phyloP scores from a whole-genome alignment of 1,140 invertebrate genomes.

The Meloidogyne exigua region DNA sequence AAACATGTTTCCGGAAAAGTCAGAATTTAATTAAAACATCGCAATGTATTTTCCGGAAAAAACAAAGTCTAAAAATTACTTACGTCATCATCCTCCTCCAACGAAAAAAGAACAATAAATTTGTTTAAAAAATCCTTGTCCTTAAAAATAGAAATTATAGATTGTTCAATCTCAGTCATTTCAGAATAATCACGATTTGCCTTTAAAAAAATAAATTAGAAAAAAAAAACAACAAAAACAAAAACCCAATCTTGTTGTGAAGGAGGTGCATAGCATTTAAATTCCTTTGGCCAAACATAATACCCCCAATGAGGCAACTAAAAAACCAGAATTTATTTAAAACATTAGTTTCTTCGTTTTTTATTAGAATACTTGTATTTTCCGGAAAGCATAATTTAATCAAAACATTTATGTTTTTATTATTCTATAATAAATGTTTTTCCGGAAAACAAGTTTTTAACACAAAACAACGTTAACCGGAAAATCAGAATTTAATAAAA shows the following conservation, averaged over 20 bases:
- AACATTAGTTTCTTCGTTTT: too few relatives aligned
- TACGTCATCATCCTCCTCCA: constrained; percentile 80
- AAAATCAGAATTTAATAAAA: not conserved
- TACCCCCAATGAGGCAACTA: constrained; percentile 75
- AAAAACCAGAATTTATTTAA: not conserved
- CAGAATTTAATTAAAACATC: not conserved
- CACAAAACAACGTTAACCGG: not conserved
- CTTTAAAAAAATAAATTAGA: constrained; percentile 1
- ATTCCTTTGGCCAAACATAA: constrained; percentile 77
- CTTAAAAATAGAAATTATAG: constrained; percentile 74
- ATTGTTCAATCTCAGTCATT: constrained; percentile 66
- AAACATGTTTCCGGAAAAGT: not conserved
- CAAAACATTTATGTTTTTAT: too few relatives aligned
- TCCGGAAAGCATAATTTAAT: too few relatives aligned
- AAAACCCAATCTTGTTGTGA: constrained; percentile 68
- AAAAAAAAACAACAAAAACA: not conserved
- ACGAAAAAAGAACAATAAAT: constrained; percentile 72
- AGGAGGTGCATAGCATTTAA: constrained; percentile 71
- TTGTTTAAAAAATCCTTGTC: constrained; percentile 73
- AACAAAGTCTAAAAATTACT: not conserved
- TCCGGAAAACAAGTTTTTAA: not conserved
- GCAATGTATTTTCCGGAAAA: too few relatives aligned
- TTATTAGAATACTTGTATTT: not conserved
- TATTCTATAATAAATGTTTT: too few relatives aligned
- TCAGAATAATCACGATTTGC: constrained; percentile 62